A percentile compares a stretch with the other conserved stretches of the same genome.
Conservation (phyloP, 2,888 invertebrate species). For the Hyposoter didymator region DNA sequence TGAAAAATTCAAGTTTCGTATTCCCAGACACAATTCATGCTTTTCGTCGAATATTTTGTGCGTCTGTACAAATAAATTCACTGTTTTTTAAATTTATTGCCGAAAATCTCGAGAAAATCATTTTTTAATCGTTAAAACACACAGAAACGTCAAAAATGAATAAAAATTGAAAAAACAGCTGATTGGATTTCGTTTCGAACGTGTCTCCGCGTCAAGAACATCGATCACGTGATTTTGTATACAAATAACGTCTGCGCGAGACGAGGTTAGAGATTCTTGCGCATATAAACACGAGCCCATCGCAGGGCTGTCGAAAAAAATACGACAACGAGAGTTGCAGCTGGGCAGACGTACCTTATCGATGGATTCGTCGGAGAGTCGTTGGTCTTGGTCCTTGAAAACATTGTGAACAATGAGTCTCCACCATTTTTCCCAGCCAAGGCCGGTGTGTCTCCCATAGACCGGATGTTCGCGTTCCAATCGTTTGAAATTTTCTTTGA, state of each 20-base stretch:
- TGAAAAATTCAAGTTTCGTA: neutral
- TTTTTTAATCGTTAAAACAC: neutral
- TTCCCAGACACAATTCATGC: neutral
- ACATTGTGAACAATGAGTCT: slow-evolving; percentile 88
- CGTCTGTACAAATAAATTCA: neutral
- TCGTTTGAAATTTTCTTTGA: slow-evolving; percentile 87
- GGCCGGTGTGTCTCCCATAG: slow-evolving; percentile 89
- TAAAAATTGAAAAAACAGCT: neutral
- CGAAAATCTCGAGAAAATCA: neutral
- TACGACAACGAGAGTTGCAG: neutral
- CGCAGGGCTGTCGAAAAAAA: neutral
- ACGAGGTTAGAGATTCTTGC: neutral
- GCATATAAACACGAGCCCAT: neutral
- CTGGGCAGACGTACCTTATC: slow-evolving; percentile 75
- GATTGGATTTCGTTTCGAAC: neutral
- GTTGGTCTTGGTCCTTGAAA: slow-evolving; percentile 86
- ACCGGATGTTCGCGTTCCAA: slow-evolving; percentile 91
- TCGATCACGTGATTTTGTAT: neutral
- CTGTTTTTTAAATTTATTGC: neutral
- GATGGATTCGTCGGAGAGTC: slow-evolving; percentile 74
- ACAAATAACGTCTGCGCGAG: neutral
- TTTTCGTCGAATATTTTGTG: neutral
- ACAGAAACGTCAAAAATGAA: neutral
- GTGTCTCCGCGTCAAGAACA: neutral
- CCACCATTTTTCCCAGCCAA: slow-evolving; percentile 95